phyloP scores from a whole-genome alignment of 2,113 vertebrate genomes.

The Pseudonaja textilis region DNA sequence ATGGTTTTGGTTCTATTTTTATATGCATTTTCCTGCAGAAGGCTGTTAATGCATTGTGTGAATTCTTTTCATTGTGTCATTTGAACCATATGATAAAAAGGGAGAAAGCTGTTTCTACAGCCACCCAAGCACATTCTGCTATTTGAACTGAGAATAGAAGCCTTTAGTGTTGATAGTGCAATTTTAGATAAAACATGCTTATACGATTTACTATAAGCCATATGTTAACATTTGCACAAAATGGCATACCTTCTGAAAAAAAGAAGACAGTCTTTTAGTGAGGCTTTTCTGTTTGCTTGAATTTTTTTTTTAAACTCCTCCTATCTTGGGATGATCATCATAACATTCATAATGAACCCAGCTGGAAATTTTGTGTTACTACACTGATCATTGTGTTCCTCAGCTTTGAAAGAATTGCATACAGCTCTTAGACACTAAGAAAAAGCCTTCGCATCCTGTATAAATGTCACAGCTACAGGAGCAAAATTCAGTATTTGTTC shows the following conservation, averaged over 20 bases:
- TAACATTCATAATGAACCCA: not conserved
- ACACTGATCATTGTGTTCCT: not conserved
- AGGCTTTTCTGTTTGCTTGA: constrained; percentile 40
- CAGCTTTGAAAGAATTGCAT: not conserved
- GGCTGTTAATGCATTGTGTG: constrained; percentile 45
- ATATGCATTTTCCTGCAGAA: constrained; percentile 19
- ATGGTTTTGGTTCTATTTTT: constrained; percentile 10
- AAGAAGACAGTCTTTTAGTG: not conserved
- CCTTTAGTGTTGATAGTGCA: constrained; percentile 36
- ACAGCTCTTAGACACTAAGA: not conserved
- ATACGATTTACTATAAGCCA: constrained; percentile 51
- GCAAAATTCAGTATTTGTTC: not conserved
- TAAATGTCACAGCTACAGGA: not conserved
- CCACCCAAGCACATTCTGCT: constrained; percentile 62
- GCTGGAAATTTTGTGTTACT: not conserved
- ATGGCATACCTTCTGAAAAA: constrained; percentile 39
- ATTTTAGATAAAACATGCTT: constrained; percentile 40
- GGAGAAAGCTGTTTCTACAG: constrained; percentile 37
- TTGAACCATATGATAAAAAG: constrained; percentile 45
- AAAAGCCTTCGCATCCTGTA: not conserved
- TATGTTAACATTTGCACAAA: constrained; percentile 51
- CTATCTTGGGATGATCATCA: not conserved
- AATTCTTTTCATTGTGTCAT: constrained; percentile 40
- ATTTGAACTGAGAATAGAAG: constrained; percentile 50
- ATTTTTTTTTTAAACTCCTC: constrained; percentile 36